A percentile compares a stretch with the other conserved stretches of the same genome.
Conservation (phyloP, 1,140 invertebrate species). For the Drosophila asahinai region DNA sequence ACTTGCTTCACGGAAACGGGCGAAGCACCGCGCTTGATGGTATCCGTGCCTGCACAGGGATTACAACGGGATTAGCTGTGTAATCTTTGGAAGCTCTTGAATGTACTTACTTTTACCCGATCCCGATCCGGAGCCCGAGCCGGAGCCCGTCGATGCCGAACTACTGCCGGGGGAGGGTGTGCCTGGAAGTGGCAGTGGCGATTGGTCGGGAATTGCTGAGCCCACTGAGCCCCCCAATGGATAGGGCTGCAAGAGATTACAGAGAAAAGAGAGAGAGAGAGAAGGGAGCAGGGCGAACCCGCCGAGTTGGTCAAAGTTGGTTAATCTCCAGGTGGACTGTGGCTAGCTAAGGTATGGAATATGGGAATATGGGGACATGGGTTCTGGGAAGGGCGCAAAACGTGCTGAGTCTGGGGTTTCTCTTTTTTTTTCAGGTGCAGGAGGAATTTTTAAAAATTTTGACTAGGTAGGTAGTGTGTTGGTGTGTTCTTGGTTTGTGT, state of each 20-base stretch:
- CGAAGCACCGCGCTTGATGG: slow-evolving; percentile 84
- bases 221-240: slow-evolving; percentile 85
- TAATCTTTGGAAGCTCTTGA: not conserved
- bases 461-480: slow-evolving; percentile 8
- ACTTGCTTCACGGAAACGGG: slow-evolving; percentile 81
- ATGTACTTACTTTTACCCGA: slow-evolving; percentile 79
- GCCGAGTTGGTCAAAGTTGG: slow-evolving; percentile 26
- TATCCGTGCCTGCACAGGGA: slow-evolving; percentile 79
- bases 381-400: slow-evolving; percentile 28
- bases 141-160: slow-evolving; percentile 84
- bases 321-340: slow-evolving; percentile 12
- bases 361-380: slow-evolving; percentile 7
- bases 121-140: slow-evolving; percentile 80
- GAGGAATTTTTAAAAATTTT: slow-evolving; percentile 31
- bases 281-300: slow-evolving; percentile 27
- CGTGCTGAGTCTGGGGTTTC: slow-evolving; percentile 37
- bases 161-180: slow-evolving; percentile 86
- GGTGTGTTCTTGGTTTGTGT: slow-evolving; percentile 21
- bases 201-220: slow-evolving; percentile 85
- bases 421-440: slow-evolving; percentile 1
- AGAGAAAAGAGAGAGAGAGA: slow-evolving; percentile 4
- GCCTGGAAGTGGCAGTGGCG: slow-evolving; percentile 85
- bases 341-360: slow-evolving; percentile 6
- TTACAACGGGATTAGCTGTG: not conserved
- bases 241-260: slow-evolving; percentile 80